Percentiles rank a stretch among this genome's conserved stretches.
Conservation (phyloP, 1,140 invertebrate genomes). For the Metaphire vulgaris region DNA sequence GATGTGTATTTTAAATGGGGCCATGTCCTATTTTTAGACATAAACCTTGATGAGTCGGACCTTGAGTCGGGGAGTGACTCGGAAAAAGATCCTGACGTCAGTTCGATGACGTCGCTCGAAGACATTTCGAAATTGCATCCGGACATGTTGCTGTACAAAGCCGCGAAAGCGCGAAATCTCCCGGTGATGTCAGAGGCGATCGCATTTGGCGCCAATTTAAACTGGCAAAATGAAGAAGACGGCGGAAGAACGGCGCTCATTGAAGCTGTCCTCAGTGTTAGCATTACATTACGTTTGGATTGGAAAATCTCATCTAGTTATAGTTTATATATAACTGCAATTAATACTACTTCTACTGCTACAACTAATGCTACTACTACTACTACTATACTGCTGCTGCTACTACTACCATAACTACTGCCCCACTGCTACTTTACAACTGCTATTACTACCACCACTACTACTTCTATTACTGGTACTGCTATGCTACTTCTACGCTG, state of each 20-base stretch:
- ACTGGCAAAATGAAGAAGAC: conserved; percentile 66
- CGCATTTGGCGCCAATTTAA: conserved; percentile 71
- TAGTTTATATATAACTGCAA: no score
- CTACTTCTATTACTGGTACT: no score
- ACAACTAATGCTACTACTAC: no score
- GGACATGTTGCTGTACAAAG: conserved; percentile 70
- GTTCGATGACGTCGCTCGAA: conserved; percentile 46
- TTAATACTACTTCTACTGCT: no score
- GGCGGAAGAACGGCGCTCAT: conserved; percentile 65
- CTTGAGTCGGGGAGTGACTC: conserved; percentile 31
- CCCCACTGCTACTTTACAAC: no score
- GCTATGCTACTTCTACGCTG: no score
- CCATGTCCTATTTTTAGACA: conserved; percentile 26
- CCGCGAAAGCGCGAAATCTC: conserved; percentile 74
- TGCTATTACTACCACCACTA: no score
- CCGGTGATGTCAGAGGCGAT: conserved; percentile 81
- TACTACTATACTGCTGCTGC: no score
- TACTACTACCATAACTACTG: no score
- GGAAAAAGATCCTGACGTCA: conserved; percentile 39
- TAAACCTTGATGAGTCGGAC: conserved; percentile 40
- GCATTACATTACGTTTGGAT: conserved; percentile 36
- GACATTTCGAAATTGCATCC: conserved; percentile 63
- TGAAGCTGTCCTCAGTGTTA: conserved; percentile 74
- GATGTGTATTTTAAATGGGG: background rate
- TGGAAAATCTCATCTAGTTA: no score